Conservation (phyloP, 2,888 invertebrate genomes). For the Rhopalosiphum nymphaeae region DNA sequence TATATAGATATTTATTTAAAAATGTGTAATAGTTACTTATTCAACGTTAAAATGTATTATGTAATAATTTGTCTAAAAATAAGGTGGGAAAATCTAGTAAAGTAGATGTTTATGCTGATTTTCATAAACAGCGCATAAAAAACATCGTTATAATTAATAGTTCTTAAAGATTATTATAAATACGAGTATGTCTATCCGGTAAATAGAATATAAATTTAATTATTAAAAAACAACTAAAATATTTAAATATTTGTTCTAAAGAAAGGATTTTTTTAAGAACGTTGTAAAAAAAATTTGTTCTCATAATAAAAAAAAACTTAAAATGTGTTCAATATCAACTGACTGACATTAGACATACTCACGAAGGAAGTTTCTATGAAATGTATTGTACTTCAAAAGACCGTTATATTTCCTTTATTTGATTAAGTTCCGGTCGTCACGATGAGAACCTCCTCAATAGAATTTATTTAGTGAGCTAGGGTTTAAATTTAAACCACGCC, state of each 20-base stretch:
- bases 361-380: not conserved
- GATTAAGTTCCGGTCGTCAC: slow-evolving; percentile 15
- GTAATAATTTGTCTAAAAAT: not conserved
- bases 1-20: not conserved
- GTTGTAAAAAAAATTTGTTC: slow-evolving; percentile 9
- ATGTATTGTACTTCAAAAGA: slow-evolving; percentile 28
- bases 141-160: not conserved
- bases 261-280: slow-evolving; percentile 7
- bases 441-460: not conserved
- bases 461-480: slow-evolving; percentile 30
- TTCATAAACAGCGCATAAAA: not conserved
- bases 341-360: not conserved
- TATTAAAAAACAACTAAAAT: not conserved
- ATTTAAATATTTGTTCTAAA: not conserved
- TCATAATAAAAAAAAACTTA: not conserved
- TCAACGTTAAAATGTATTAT: not conserved
- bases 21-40: not conserved
- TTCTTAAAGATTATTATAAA: not conserved
- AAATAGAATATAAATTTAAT: not conserved
- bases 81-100: not conserved
- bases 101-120: not conserved
- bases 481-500: slow-evolving; percentile 40
- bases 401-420: slow-evolving; percentile 47
- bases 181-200: not conserved
- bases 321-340: slow-evolving; percentile 10